Base-by-base conservation (phyloP, 2,797 vertebrate species). In the Phoxinus dragarum region DNA sequence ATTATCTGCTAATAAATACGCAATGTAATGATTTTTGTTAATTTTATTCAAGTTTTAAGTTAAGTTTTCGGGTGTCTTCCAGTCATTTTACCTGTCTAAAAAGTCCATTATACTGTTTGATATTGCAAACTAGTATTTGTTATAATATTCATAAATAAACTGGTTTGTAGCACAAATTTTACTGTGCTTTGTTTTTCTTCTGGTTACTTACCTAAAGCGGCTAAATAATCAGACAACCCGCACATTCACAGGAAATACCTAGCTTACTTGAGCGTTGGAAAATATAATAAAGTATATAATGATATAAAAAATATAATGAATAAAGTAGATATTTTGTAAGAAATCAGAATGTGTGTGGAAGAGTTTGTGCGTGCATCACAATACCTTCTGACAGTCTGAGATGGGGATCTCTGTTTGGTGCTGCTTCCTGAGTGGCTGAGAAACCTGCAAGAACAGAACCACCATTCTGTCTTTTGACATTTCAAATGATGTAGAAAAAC, bases 381-480 rank as follows among this genome's bases (percentile, higher is more conserved):
- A 34, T 95, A 98, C 97, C 97, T 97, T 81, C 97, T 96, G 80
- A 96, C 92, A 0, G 95, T 92, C 88, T 98, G 97, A 90, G 95
- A 79, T 0, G 94, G 92, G 61, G 97, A 94, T 90, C 97, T 96
- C 9, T 95, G 95, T 89, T 97, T 97, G 93, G 92, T 97, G 94
- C 96, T 94, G 92, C 94, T 93, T 91, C 96, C 95, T 2, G 97
- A 97, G 89, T 98, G 97, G 93, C 96, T 97, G 49, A 99, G 94
- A 88, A 98, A 97, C 89, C 97, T 96, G 91, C 47, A 88, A 66
- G 67, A 12, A 54, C 1, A 75, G 2, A 38, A 52, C 40, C 56
- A 61, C 38, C 11, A 59, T 21, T 27, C 10, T 3, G 4, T 56
- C 23, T 84, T 40, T n/a, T 14, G 2, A 66, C 27, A 66, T 6